A percentile compares a stretch with the other conserved stretches of the same genome.
phyloP scores from a whole-genome alignment of 1,140 invertebrate species.

The Ceratosolen fusciceps region DNA sequence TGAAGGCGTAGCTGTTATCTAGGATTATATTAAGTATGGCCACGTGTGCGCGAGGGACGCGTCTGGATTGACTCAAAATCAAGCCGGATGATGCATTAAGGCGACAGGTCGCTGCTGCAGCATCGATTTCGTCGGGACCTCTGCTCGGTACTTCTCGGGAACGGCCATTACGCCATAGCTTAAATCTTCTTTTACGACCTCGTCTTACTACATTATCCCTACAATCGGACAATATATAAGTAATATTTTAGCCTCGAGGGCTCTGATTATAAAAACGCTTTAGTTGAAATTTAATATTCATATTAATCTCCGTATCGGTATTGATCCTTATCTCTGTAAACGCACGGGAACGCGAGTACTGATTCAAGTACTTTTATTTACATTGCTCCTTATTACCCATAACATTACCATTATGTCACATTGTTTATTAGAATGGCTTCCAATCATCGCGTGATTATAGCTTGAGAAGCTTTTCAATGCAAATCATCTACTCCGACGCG shows the following conservation, averaged over 20 bases:
- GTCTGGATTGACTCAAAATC: slow-evolving; percentile 24
- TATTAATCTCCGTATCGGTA: not conserved
- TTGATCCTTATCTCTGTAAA: not conserved
- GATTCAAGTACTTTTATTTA: too few species aligned
- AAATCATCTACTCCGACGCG: too few species aligned
- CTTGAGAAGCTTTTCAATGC: too few species aligned
- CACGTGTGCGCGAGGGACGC: slow-evolving; percentile 3
- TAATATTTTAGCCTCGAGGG: slow-evolving; percentile 2
- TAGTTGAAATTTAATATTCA: not conserved
- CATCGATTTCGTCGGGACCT: slow-evolving; percentile 26
- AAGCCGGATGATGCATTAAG: slow-evolving; percentile 33
- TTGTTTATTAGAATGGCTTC: too few species aligned
- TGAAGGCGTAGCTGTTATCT: not conserved
- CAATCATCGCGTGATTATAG: too few species aligned
- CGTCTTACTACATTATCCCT: not conserved
- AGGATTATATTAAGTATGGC: not conserved
- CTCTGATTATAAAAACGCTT: not conserved
- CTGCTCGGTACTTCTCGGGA: not conserved
- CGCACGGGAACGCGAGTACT: too few species aligned
- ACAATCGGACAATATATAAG: not conserved
- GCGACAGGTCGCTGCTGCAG: slow-evolving; percentile 21
- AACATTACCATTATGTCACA: too few species aligned
- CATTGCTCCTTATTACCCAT: too few species aligned
- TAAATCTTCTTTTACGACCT: slow-evolving; percentile 10
- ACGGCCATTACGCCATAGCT: not conserved